A percentile compares a stretch with the other conserved stretches of the same genome.
Evolutionary conservation across 2,113 vertebrate species (phyloP).

Genomic region (Tinamus guttatus): DNA sequence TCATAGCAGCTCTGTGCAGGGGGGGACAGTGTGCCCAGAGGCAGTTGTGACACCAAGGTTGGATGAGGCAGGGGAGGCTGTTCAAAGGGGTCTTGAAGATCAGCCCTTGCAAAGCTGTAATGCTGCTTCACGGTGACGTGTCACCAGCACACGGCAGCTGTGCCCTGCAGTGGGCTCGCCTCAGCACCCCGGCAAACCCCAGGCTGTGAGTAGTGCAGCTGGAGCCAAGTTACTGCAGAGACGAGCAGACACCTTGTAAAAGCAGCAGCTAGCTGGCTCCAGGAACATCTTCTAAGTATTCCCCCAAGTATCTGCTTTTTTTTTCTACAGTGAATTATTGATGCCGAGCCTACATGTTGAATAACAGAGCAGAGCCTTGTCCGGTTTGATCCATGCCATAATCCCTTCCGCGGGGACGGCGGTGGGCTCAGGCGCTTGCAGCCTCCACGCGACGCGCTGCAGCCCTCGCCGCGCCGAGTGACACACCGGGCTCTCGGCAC

Average conservation of each 20-base stretch:
- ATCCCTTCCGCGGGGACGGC: not conserved
- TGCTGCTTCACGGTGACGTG: fast-evolving
- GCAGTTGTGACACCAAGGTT: fast-evolving
- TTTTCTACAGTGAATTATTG: not conserved
- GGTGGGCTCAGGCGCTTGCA: too few species aligned
- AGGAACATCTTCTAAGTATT: not conserved
- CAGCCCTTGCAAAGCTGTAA: fast-evolving
- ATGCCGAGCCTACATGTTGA: not conserved
- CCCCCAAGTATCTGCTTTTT: too few species aligned
- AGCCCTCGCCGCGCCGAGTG: too few species aligned
- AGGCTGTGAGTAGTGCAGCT: not conserved
- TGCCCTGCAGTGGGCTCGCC: fast-evolving
- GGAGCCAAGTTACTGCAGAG: not conserved
- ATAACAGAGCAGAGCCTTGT: not conserved
- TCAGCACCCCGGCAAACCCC: fast-evolving
- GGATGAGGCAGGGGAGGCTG: not conserved
- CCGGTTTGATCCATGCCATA: too few species aligned
- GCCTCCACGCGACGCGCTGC: too few species aligned
- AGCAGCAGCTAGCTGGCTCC: not conserved
- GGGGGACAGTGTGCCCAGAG: too few species aligned
- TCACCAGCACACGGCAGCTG: fast-evolving
- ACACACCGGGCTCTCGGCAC: too few species aligned
- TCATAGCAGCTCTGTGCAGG: too few species aligned
- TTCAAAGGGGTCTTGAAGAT: not conserved
- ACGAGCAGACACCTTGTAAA: fast-evolving